A percentile compares a stretch with the other conserved stretches of the same genome.
Conservation (phyloP, 2,888 invertebrate species). For the Gymnosoma rotundatum region DNA sequence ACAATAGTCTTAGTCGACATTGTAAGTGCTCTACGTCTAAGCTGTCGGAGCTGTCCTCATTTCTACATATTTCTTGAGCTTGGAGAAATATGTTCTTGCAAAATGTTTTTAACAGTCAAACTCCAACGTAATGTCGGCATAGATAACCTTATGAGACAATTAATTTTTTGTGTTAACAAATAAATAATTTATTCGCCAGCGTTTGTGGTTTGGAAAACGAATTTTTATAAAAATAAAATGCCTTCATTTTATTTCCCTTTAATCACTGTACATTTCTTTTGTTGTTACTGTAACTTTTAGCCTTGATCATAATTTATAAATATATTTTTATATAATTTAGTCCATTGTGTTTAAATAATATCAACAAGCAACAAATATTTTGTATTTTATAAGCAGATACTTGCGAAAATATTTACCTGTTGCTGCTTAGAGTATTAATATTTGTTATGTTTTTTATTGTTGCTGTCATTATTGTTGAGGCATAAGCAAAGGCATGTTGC, state of each 20-base stretch:
- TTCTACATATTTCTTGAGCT: no score
- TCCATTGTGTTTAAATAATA: slow-evolving; percentile 10
- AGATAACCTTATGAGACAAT: not conserved
- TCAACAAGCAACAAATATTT: slow-evolving; percentile 20
- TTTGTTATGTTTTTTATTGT: not conserved
- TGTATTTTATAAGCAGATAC: slow-evolving; percentile 3
- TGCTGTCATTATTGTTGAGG: slow-evolving; percentile 28
- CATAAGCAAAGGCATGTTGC: slow-evolving; percentile 32
- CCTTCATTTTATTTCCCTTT: no score
- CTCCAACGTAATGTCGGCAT: no score
- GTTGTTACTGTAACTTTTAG: not conserved
- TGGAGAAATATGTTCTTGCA: no score
- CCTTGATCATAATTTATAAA: slow-evolving; percentile 44
- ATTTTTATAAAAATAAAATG: no score
- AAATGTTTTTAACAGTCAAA: no score
- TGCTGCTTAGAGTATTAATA: slow-evolving; percentile 45
- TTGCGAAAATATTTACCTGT: slow-evolving; percentile 45
- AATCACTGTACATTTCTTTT: not conserved
- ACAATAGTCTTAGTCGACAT: no score
- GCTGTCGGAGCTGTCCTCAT: no score
- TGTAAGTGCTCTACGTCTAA: no score
- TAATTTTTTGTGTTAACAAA: not conserved
- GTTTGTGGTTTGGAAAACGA: no score
- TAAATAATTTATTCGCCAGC: no score
- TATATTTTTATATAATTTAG: slow-evolving; percentile 27